Percentiles rank a stretch among this genome's conserved stretches.
These are phyloP conservation scores for Chamaetylas fuelleborni DNA, from an alignment of 2,113 vertebrate species.

Conservation along the genomic window DNA sequence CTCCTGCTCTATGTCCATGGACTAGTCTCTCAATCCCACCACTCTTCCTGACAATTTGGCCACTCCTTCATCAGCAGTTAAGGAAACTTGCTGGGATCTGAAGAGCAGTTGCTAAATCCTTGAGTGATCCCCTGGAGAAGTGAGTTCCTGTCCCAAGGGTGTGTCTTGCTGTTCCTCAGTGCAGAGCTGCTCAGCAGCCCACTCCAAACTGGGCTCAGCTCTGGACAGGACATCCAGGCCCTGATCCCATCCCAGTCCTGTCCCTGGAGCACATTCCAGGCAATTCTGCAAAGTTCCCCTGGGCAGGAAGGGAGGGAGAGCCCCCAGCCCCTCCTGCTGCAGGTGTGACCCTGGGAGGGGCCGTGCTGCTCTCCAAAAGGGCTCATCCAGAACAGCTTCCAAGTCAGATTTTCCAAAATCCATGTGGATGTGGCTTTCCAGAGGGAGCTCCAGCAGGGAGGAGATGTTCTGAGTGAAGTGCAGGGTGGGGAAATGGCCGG, in stretches of 20 bases:
- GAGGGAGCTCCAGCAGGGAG: neutral
- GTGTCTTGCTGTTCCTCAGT: neutral
- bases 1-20: fast-evolving
- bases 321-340: neutral
- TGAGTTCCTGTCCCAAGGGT: neutral
- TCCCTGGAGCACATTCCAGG: neutral
- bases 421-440: fast-evolving
- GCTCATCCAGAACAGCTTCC: neutral
- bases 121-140: neutral
- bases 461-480: neutral
- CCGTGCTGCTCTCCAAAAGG: neutral
- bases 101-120: neutral
- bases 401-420: fast-evolving
- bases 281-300: neutral
- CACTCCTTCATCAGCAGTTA: neutral
- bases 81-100: neutral
- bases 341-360: neutral
- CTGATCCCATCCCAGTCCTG: fast-evolving
- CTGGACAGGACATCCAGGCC: neutral
- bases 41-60: neutral
- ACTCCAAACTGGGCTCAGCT: neutral
- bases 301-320: neutral
- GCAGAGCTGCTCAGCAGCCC: neutral
- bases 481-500: neutral
- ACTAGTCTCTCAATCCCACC: neutral